phyloP scores from a whole-genome alignment of 1,140 invertebrate species.

The Amphibalanus amphitrite region DNA sequence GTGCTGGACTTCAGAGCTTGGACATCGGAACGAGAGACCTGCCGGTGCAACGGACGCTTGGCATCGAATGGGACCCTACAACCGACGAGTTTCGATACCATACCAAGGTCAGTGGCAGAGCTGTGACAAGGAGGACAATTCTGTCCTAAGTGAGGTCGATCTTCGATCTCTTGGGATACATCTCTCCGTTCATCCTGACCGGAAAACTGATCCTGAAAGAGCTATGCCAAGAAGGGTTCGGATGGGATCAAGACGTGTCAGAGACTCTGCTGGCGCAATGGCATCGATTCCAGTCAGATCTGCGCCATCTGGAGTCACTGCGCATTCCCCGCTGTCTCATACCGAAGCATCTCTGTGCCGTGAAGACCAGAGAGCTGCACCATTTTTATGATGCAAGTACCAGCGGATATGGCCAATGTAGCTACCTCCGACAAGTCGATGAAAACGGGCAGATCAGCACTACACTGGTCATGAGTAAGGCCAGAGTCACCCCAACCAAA shows the following conservation, averaged over 20 bases:
- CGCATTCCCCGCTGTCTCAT: neutral
- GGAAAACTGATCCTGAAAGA: neutral
- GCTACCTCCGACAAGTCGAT: neutral
- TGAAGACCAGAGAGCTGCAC: neutral
- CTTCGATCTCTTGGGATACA: neutral
- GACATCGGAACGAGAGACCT: too few relatives aligned
- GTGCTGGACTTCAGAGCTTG: too few relatives aligned
- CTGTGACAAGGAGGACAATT: neutral
- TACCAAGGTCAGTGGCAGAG: neutral
- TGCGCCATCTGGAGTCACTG: neutral
- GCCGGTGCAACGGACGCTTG: neutral
- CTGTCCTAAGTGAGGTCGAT: neutral
- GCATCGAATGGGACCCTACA: neutral
- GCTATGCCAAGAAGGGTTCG: neutral
- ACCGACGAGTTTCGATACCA: neutral
- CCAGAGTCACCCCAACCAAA: neutral
- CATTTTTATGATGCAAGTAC: neutral
- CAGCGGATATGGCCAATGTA: neutral
- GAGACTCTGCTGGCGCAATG: neutral
- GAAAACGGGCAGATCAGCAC: neutral
- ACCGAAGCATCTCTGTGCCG: neutral
- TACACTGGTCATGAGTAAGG: neutral
- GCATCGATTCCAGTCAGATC: neutral
- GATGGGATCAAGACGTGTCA: neutral
- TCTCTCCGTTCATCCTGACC: neutral